A percentile compares a stretch with the other conserved stretches of the same genome.
Evolutionary conservation across 2,888 invertebrate species (phyloP).

Genomic region (Colletes collaris): DNA sequence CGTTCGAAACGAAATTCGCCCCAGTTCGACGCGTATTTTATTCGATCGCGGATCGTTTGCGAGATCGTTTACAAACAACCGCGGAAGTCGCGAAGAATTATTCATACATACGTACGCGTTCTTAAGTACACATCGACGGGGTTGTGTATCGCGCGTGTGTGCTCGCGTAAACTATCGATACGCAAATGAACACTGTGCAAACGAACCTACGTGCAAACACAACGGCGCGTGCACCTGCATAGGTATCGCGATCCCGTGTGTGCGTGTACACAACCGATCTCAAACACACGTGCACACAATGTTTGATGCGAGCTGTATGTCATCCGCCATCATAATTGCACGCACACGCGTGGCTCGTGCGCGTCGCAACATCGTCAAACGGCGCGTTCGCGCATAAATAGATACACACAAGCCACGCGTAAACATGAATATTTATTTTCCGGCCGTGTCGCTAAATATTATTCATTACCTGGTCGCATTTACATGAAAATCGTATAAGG

Average conservation of each 20-base stretch:
- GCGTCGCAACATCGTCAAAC: background rate
- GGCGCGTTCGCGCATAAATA: constrained; percentile 15
- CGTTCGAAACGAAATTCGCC: too few relatives aligned
- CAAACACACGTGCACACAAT: background rate
- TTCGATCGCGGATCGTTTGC: too few relatives aligned
- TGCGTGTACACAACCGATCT: background rate
- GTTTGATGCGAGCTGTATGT: background rate
- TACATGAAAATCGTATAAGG: constrained; percentile 51
- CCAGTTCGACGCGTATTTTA: too few relatives aligned
- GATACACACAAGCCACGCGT: constrained; percentile 37
- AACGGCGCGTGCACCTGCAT: background rate
- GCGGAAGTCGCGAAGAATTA: constrained; percentile 20
- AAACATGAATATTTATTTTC: constrained; percentile 71
- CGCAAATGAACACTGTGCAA: constrained; percentile 36
- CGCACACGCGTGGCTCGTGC: background rate
- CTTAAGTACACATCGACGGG: constrained; percentile 1
- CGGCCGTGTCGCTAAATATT: constrained; percentile 65
- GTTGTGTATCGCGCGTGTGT: background rate
- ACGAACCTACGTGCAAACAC: constrained; percentile 18
- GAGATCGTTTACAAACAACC: constrained; percentile 9
- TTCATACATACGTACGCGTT: constrained; percentile 15
- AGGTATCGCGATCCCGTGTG: constrained; percentile 1
- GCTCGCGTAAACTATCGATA: constrained; percentile 29
- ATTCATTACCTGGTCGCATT: constrained; percentile 68
- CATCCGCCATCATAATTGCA: constrained; percentile 34